These are phyloP conservation scores for Telmatherina bonti DNA, from an alignment of 2,797 vertebrate species.

Conservation along the genomic window DNA sequence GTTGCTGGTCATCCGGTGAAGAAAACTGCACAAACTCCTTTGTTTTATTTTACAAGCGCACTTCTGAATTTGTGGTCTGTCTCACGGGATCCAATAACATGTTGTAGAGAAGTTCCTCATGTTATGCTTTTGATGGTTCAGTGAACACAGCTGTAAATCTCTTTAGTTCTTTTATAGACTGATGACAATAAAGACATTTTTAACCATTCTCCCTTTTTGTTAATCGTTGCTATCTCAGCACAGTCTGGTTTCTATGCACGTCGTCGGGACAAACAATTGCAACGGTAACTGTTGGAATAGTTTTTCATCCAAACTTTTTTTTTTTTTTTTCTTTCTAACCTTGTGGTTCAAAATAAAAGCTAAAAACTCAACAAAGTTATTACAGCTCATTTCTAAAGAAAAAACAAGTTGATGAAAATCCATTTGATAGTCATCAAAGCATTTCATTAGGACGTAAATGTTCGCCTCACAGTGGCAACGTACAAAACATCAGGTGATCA, in stretches of 20 bases:
- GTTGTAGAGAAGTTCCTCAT: neutral
- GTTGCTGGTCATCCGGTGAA: conserved; percentile 30
- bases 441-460: neutral
- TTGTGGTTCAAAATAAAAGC: neutral
- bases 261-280: conserved; percentile 8
- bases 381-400: neutral
- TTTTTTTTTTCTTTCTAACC: no score
- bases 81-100: neutral
- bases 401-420: neutral
- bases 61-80: conserved; percentile 7
- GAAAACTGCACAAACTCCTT: neutral
- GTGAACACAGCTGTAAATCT: neutral
- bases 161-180: conserved; percentile 33
- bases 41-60: conserved; percentile 26
- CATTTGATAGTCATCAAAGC: neutral
- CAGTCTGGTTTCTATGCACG: neutral
- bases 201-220: conserved; percentile 16
- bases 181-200: conserved; percentile 29
- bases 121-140: conserved; percentile 16
- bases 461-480: neutral
- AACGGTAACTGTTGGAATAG: conserved; percentile 5
- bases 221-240: conserved; percentile 4
- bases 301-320: neutral
- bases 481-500: neutral
- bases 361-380: neutral